Evolutionary conservation across 2,888 invertebrate species (phyloP), one percentile per base, ranked within the genome.

Genomic region (Diploptera punctata): DNA sequence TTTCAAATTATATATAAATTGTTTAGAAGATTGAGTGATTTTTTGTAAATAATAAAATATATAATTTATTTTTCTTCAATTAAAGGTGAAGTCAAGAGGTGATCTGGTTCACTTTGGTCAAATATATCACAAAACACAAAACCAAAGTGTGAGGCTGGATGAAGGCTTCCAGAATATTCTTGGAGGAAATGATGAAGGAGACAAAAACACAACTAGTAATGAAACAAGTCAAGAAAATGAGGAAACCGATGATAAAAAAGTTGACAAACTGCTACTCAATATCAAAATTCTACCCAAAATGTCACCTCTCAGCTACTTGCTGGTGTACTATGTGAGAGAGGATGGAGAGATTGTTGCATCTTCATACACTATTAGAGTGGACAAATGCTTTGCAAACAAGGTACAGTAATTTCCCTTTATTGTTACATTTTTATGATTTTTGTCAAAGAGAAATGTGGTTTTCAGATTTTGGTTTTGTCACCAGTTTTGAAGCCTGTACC

Each of bases 371-470:
- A 84, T 89, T 71, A 83, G 84, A 19, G 84, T 88, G 77, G 84
- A 86, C 4, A 85, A 86, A 38, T 89, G 89, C 78, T 87, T 88
- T 77, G 83, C 81, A 13, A 88, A 89, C 79, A 85, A 87, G 84
- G 89, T 33, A 33, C 33, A 33, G 33, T 7, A 33, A 33, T 33
- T 33, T 33, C 33, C 10, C 33, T 33, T 33, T 33, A n/a, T n/a
- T n/a, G n/a, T n/a, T n/a, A n/a, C n/a, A n/a, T n/a, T n/a, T n/a
- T n/a, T n/a, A n/a, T n/a, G n/a, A n/a, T n/a, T n/a, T n/a, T n/a
- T n/a, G n/a, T n/a, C n/a, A n/a, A n/a, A n/a, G n/a, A n/a, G n/a
- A n/a, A n/a, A n/a, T n/a, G n/a, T n/a, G n/a, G n/a, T n/a, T n/a
- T n/a, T n/a, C n/a, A n/a, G n/a, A n/a, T n/a, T n/a, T n/a, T n/a